Conservation (phyloP, 2,113 vertebrate genomes). For the Lasiurus cinereus region DNA sequence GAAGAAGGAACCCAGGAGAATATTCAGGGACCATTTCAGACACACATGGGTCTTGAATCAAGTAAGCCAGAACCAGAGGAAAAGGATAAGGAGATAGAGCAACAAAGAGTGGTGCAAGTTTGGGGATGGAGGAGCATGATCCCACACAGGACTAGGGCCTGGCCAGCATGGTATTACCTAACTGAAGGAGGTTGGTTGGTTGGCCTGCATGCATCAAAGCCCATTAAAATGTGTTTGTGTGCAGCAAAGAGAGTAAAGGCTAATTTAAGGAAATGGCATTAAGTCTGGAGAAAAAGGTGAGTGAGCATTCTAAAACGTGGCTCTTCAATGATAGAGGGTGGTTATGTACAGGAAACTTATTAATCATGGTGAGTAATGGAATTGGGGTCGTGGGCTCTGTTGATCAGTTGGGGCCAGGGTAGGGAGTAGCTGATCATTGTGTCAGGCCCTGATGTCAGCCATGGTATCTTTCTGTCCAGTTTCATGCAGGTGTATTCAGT, state of each 20-base stretch:
- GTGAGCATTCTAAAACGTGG: background rate
- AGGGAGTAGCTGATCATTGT: background rate
- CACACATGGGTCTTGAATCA: background rate
- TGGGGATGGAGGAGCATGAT: accelerated
- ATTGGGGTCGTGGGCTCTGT: background rate
- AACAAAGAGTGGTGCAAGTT: too few relatives aligned
- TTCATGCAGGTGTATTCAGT: background rate
- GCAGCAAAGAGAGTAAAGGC: background rate
- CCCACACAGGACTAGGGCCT: background rate
- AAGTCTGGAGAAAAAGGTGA: background rate
- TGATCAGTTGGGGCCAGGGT: background rate
- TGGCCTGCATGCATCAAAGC: background rate
- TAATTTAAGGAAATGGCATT: background rate
- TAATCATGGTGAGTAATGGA: background rate
- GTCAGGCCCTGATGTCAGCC: background rate
- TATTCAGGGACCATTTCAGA: background rate
- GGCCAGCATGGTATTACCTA: too few relatives aligned
- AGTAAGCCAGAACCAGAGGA: background rate
- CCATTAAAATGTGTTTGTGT: background rate
- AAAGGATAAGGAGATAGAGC: too few relatives aligned
- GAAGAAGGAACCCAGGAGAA: background rate
- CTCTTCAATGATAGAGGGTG: background rate
- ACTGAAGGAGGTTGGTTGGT: background rate
- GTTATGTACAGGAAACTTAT: background rate
- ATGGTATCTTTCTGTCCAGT: background rate